Percentiles rank a stretch among this genome's conserved stretches.
phyloP scores from a whole-genome alignment of 2,797 vertebrate genomes.

The Galagoides demidoff region DNA sequence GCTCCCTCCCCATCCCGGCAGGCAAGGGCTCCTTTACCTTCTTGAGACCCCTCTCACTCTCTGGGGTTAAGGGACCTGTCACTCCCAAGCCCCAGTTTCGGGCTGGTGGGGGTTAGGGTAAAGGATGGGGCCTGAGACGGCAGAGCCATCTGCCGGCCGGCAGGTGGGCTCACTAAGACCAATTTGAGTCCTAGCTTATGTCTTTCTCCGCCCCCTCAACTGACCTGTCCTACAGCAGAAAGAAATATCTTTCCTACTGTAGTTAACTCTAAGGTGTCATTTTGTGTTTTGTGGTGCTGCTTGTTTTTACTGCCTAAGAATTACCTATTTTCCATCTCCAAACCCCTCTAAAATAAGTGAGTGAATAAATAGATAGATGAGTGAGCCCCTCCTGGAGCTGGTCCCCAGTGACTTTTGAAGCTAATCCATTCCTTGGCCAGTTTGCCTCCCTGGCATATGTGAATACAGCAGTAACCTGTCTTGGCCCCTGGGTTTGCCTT shows the following conservation, averaged over 20 bases:
- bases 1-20: background rate
- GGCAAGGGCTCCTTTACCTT: background rate
- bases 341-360: background rate
- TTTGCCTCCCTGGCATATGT: conserved; percentile 11
- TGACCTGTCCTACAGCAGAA: background rate
- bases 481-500: conserved; percentile 6
- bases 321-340: background rate
- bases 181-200: background rate
- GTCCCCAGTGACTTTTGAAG: background rate
- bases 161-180: background rate
- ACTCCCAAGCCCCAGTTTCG: background rate
- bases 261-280: background rate
- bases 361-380: background rate
- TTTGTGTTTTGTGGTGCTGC: conserved; percentile 13
- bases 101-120: background rate
- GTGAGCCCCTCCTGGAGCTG: background rate
- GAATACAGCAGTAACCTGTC: background rate
- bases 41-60: background rate
- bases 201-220: background rate
- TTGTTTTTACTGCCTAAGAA: background rate
- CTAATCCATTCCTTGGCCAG: background rate
- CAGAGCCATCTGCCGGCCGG: too few relatives aligned
- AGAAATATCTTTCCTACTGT: background rate
- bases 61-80: background rate
- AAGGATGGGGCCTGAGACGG: background rate